phyloP scores from a whole-genome alignment of 2,113 vertebrate genomes.

The Gila orcuttii region DNA sequence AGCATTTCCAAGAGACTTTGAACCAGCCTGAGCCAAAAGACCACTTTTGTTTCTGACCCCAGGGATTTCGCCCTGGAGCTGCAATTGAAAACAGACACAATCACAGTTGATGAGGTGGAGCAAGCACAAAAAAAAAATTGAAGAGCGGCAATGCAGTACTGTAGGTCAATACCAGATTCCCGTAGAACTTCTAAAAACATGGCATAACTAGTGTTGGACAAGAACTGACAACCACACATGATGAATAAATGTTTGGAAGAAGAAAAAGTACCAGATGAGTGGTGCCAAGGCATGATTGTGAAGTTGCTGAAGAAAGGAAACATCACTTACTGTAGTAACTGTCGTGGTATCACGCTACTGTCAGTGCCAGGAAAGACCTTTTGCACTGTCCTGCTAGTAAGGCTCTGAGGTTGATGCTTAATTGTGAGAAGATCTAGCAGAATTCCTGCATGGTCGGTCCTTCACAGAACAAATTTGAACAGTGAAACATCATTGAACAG shows the following conservation, averaged over 20 bases:
- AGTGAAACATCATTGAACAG: background rate
- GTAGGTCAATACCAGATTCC: background rate
- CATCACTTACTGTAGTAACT: background rate
- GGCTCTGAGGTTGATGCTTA: no score
- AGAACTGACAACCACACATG: background rate
- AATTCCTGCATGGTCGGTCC: background rate
- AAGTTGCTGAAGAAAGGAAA: background rate
- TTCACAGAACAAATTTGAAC: background rate
- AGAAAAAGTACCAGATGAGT: background rate
- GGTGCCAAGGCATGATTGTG: background rate
- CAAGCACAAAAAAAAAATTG: background rate
- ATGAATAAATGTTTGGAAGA: background rate
- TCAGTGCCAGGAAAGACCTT: background rate
- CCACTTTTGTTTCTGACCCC: background rate
- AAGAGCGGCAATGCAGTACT: background rate
- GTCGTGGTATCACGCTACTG: background rate
- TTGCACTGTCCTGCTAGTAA: no score
- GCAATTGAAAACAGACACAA: background rate
- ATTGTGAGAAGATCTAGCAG: background rate
- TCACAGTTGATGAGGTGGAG: background rate
- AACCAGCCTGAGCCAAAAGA: background rate
- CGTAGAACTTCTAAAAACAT: background rate
- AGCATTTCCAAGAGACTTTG: background rate
- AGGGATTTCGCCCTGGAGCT: background rate
- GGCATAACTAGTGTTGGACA: background rate